Base-by-base conservation (phyloP, 1,140 invertebrate species). In the Ips typographus region DNA sequence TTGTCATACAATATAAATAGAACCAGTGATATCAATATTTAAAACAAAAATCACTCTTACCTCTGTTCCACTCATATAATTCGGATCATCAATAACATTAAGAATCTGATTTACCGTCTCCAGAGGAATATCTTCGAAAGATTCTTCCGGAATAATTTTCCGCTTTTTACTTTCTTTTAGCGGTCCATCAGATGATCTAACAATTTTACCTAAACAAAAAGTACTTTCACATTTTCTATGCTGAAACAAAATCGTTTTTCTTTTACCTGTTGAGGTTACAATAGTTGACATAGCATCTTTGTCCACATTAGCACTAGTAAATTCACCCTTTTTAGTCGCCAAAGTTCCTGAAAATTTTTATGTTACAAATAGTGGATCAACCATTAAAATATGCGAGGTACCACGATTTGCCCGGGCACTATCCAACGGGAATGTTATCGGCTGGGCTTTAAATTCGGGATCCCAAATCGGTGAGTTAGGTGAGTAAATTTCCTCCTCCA, bases 401-500 rank as follows among this genome's bases (percentile, higher is more conserved):
- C 71, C 56, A 73, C 72, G 77, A 39, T 58, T 64, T 55, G 59
- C 65, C 67, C 67, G 74, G 22, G 65, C 65, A 56, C 78, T 77
- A 44, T 80, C 73, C n/a, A 79, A 69, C 6, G 76, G 77, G 41
- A 91, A 78, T 78, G 91, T 90, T 5, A 86, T 82, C 1, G 91
- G 90, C 2, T 87, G 85, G 72, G 89, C 90, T 74, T 91, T 92
- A 75, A 94, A 96, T 40, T 95, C 92, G 0, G 90, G 87, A 82
- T 98, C 93, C 94, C 95, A 98, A 65, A 98, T 96, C 0, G 94
- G 94, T 0, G 95, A 97, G 72, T 86, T 90, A 41, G 88, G 83
- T 22, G 90, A 88, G 79, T 94, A 92, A 49, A 98, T 89, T 78
- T 98, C 95, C 65, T 91, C 88, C 77, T 96, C 92, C 3, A 98